Evolutionary conservation across 2,888 invertebrate genomes (phyloP), one percentile per base, ranked within the genome.

Genomic region (Idaea aversata): DNA sequence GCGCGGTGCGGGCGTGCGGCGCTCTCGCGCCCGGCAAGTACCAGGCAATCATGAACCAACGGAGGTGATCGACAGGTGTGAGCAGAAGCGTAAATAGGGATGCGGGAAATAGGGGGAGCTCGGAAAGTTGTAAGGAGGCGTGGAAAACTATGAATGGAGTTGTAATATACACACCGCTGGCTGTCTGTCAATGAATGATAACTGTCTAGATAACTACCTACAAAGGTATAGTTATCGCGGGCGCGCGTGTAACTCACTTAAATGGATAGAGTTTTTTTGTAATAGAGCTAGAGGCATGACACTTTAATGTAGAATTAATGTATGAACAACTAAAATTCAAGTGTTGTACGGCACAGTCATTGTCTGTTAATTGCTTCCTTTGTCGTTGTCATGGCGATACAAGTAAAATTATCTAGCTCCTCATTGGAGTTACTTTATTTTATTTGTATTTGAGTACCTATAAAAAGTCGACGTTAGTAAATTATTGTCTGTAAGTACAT

Each of bases 1-100:
- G 91, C 87, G 90, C 90, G 87, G 90, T 87, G 85, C 84, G 88
- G 88, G 86, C 89, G 90, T 90, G 90, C 92, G 91, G 88, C 82
- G 90, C 86, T 87, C 84, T 78, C 78, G 72, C 86, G 85, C 88
- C 90, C 90, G 90, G 87, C 86, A 86, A 87, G 76, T 89, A 93
- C 91, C 87, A 91, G 91, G 91, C 83, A 67, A 70, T 1, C 81
- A 91, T 79, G 76, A 10, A 47, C 47, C 7, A 13, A 47, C 5
- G 47, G 61, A 68, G 65, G 65, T 66, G 63, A 65, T 64, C 69
- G 65, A 78, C 47, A 47, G 47, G 47, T 47, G 47, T 47, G 47
- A 38, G 13, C 5, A 47, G 5, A 13, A 47, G 10, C 36, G 36
- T 36, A 47, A 25, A 38, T 61, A 63, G 7, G 47, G 35, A 58